Conservation (phyloP, 2,888 invertebrate genomes). For the Meteorus colon region DNA sequence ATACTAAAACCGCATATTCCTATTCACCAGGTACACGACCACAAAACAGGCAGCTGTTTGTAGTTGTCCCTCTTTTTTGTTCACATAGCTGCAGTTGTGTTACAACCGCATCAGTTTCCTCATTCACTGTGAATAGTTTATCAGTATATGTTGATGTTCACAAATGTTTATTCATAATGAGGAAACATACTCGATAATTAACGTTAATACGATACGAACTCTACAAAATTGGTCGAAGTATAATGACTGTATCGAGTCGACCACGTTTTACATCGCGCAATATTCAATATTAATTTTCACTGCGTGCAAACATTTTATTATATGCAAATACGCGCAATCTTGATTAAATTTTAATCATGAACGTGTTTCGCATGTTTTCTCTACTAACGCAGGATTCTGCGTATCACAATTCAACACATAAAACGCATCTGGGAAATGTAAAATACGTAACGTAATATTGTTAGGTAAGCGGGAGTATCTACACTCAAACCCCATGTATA, state of each 20-base stretch:
- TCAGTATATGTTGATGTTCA: not conserved
- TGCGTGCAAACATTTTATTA: conserved; percentile 52
- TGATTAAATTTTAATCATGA: conserved; percentile 56
- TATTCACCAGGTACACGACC: no score
- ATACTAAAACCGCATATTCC: no score
- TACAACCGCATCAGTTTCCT: no score
- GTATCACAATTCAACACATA: conserved; percentile 47
- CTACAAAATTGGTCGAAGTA: not conserved
- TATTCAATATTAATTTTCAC: conserved; percentile 47
- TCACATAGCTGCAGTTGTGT: no score
- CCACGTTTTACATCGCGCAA: not conserved
- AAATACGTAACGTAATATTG: conserved; percentile 56
- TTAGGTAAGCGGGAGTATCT: conserved; percentile 43
- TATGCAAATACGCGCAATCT: conserved; percentile 54
- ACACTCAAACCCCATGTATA: not conserved
- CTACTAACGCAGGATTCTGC: conserved; percentile 46
- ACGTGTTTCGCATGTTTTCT: conserved; percentile 29
- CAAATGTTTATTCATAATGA: not conserved
- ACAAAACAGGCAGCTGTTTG: no score
- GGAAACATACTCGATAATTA: conserved; percentile 2
- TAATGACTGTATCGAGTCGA: not conserved
- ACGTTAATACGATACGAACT: not conserved
- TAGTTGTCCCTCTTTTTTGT: no score
- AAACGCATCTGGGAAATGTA: conserved; percentile 57
- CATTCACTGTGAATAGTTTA: no score